These are phyloP conservation scores for Macrochelys suwanniensis DNA, from an alignment of 2,797 vertebrate genomes.

Conservation along the genomic window DNA sequence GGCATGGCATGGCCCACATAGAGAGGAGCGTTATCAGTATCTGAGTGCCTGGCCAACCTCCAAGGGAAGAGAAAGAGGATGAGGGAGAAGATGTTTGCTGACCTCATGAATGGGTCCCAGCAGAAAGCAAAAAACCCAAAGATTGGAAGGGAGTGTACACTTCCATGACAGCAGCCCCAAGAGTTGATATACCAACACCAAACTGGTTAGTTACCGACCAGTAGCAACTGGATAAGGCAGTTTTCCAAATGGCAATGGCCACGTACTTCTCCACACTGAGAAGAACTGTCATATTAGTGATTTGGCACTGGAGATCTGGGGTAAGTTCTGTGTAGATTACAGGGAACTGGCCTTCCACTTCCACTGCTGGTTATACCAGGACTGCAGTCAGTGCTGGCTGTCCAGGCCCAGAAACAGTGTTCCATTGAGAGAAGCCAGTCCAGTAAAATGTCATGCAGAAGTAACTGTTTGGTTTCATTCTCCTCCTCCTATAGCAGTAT, in stretches of 20 bases:
- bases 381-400: background rate
- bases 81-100: background rate
- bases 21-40: background rate
- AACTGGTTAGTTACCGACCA: background rate
- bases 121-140: background rate
- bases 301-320: background rate
- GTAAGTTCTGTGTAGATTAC: background rate
- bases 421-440: background rate
- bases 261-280: background rate
- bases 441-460: background rate
- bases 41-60: background rate
- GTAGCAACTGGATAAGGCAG: background rate
- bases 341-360: background rate
- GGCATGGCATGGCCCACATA: background rate
- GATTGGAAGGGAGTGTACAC: background rate
- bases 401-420: background rate
- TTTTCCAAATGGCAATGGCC: background rate
- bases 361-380: background rate
- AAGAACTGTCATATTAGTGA: background rate
- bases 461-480: background rate
- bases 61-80: background rate
- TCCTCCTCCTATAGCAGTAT: background rate
- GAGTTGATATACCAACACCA: background rate
- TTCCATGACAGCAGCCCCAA: background rate
- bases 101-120: background rate